Evolutionary conservation across 2,888 invertebrate species (phyloP), one percentile per base, ranked within the genome.

Genomic region (Eupeodes luniger): DNA sequence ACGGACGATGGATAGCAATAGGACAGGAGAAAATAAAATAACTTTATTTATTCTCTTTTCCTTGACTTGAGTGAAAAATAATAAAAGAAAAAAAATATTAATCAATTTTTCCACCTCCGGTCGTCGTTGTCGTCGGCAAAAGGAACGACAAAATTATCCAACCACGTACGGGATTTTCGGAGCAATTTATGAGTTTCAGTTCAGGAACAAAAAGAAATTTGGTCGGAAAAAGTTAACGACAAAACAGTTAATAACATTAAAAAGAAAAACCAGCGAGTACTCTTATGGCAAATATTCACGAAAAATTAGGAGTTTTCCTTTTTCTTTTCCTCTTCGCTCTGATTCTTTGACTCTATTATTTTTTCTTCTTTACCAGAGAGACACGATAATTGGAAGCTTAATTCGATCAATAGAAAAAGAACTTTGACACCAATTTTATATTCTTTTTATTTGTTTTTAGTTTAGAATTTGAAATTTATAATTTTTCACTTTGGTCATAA

Each of bases 21-120:
- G 14, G 12, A n/a, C 27, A 27, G 27, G 27, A 27, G 27, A 44
- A 44, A 76, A 61, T 77, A 81, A 79, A 83, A 66, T 44, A 11
- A 49, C 79, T 84, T 84, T 84, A 84, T 80, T 87, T 80, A 74
- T 81, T 84, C 61, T 70, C 36, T 80, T 84, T 84, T 81, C 72
- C 16, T 67, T 53, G 47, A 72, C 16, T 67, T 53, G 47, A 72
- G 49, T 27, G 11, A 64, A 83, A 59, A 72, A 51, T 11, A 55
- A 27, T 27, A 3, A 27, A 27, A 27, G 19, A 70, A 76, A 87
- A 87, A 77, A 74, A 69, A 67, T 75, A 85, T 81, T 81, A 88
- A 88, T 88, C 88, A 88, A 88, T 88, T 88, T 88, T 88, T 88
- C 78, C 85, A 81, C 85, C 81, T 81, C 81, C 69, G 75, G 69